Conservation (phyloP, 1,140 invertebrate species). For the Lucilia sericata region DNA sequence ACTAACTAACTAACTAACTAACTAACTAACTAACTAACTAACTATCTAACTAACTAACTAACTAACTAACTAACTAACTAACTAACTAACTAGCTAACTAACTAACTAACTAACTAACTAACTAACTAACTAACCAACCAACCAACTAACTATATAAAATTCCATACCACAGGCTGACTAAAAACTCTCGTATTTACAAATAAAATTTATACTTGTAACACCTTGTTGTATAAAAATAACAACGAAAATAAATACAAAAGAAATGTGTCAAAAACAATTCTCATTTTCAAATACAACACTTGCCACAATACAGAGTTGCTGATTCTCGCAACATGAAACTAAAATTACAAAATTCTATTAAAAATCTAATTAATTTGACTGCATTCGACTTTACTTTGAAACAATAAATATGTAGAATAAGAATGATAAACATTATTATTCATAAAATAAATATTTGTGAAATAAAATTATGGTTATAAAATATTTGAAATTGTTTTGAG, state of each 20-base stretch:
- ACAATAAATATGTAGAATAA: not conserved
- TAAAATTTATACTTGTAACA: not conserved
- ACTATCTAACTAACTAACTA: too few species aligned
- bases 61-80: too few species aligned
- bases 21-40: too few species aligned
- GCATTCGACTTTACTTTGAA: not conserved
- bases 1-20: too few species aligned
- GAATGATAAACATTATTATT: not conserved
- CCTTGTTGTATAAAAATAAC: not conserved
- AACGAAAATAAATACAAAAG: not conserved
- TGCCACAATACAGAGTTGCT: not conserved
- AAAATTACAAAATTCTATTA: not conserved
- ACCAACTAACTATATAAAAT: too few species aligned
- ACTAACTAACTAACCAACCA: too few species aligned
- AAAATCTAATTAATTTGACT: not conserved
- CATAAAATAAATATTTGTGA: not conserved
- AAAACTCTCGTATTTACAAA: not conserved
- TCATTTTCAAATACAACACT: not conserved
- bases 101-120: too few species aligned
- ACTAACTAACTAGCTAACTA: too few species aligned
- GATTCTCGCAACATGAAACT: not conserved
- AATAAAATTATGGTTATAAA: not conserved
- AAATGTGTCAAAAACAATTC: not conserved
- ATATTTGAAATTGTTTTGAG: not conserved
- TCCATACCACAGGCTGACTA: too few species aligned